Evolutionary conservation across 2,113 vertebrate genomes (phyloP).

Genomic region (Nibea albiflora): DNA sequence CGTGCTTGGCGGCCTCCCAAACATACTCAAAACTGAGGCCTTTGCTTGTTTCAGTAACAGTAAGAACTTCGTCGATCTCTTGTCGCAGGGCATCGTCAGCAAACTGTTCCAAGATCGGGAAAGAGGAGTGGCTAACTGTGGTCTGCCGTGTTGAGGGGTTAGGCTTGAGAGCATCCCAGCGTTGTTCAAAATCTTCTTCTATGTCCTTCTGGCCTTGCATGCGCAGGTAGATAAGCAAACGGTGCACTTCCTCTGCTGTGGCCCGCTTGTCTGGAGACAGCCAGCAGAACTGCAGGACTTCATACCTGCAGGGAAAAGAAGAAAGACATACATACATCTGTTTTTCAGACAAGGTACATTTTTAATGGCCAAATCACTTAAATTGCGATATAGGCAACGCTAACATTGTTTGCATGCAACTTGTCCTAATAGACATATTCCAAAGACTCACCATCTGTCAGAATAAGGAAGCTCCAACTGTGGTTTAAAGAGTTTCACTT

Average conservation of each 20-base stretch:
- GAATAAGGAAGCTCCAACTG: conserved; percentile 93
- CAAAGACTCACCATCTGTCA: conserved; percentile 90
- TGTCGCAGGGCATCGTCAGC: conserved; percentile 88
- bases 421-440: not conserved
- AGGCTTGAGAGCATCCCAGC: conserved; percentile 95
- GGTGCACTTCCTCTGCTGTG: conserved; percentile 94
- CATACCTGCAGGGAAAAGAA: conserved; percentile 86
- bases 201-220: conserved; percentile 96
- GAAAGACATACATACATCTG: not conserved
- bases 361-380: too few species aligned
- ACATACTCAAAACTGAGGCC: conserved; percentile 98
- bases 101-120: conserved; percentile 95
- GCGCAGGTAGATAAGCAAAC: conserved; percentile 93
- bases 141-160: conserved; percentile 86
- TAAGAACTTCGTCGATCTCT: conserved; percentile 96
- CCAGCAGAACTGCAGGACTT: conserved; percentile 98
- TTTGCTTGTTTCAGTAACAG: conserved; percentile 95
- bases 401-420: not conserved
- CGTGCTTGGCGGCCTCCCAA: conserved; percentile 96
- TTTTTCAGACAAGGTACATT: not conserved
- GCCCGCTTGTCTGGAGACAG: conserved; percentile 92
- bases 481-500: conserved; percentile 91
- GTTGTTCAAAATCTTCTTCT: conserved; percentile 93
- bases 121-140: conserved; percentile 88
- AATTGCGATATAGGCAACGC: too few species aligned